These are phyloP conservation scores for Epirrhoe alternata DNA, from an alignment of 2,888 invertebrate species.

Conservation along the genomic window DNA sequence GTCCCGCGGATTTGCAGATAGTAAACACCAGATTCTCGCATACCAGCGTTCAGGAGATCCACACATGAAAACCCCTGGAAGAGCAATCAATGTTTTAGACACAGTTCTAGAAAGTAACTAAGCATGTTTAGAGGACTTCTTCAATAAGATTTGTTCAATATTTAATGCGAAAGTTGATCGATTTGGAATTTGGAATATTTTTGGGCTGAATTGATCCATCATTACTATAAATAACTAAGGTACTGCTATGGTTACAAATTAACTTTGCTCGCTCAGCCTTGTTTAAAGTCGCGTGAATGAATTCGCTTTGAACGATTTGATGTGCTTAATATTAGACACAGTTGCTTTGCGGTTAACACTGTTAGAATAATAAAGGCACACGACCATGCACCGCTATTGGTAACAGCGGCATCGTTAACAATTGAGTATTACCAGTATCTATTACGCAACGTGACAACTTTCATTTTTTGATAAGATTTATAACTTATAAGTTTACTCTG, in stretches of 20 bases:
- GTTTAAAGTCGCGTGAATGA: too few species aligned
- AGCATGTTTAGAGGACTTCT: too few species aligned
- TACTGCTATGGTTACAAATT: too few species aligned
- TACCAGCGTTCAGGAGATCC: conserved; percentile 93
- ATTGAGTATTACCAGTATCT: background rate
- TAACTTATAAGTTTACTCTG: background rate
- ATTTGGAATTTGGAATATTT: too few species aligned
- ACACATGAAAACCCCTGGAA: conserved; percentile 94
- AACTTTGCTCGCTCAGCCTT: too few species aligned
- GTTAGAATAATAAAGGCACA: background rate
- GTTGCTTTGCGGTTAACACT: background rate
- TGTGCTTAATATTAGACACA: too few species aligned
- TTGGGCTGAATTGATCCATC: too few species aligned
- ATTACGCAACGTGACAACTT: background rate
- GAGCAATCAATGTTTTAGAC: conserved; percentile 32
- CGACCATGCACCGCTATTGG: background rate
- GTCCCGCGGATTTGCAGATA: conserved; percentile 96
- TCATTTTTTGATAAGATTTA: background rate
- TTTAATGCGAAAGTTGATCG: too few species aligned
- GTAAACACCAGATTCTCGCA: conserved; percentile 94
- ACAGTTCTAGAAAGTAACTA: too few species aligned
- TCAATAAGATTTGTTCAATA: background rate
- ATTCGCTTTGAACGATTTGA: background rate
- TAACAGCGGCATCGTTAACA: background rate
- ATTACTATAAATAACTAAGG: too few species aligned